Base-by-base conservation (phyloP, 1,140 invertebrate genomes). In the Trichonephila inaurata region DNA sequence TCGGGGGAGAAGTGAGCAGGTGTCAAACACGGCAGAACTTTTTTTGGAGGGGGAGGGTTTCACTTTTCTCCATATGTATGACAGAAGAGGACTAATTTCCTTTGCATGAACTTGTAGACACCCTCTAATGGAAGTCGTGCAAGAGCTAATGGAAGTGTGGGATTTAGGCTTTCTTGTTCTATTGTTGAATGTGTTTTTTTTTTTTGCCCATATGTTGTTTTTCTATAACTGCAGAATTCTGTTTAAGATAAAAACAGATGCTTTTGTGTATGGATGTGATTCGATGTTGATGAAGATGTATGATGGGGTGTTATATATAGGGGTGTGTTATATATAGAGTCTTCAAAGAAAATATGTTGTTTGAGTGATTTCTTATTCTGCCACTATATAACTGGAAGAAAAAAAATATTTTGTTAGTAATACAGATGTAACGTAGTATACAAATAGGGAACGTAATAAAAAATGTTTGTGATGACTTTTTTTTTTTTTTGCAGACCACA, bases 1-100 rank as follows among this genome's bases (percentile, higher is more conserved):
- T n/a, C 16, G 40, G 28, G 89, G 72, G 69, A 61, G 81, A 90
- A 60, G 62, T 69, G 89, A 7, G 51, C 89, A 90, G 89, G 89
- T 90, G 89, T 81, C 89, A 90, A n/a, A 61, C 2, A 62, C 18
- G 21, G 51, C 4, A 18, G 58, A 1, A 10, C 60, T 81, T 60
- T 64, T 90, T 58, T 90, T 40, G 33, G 33, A 21, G 66, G 0
- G 14, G 19, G 21, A 21, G 21, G 87, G 18, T n/a, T 4, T 40
- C 28, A 33, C 12, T 33, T 33, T 19, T 40, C 72, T 40, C 72
- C 82, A 58, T 60, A 24, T 83, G 82, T 58, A 24, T 83, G 82
- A 60, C 82, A 83, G 82, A 21, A 83, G 82, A 58, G 82, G 33
- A 44, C 82, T 83, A 83, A 83, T 83, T 83, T 83, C 44, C 82